Conservation (phyloP, 2,888 invertebrate species). For the Tillus elongatus region DNA sequence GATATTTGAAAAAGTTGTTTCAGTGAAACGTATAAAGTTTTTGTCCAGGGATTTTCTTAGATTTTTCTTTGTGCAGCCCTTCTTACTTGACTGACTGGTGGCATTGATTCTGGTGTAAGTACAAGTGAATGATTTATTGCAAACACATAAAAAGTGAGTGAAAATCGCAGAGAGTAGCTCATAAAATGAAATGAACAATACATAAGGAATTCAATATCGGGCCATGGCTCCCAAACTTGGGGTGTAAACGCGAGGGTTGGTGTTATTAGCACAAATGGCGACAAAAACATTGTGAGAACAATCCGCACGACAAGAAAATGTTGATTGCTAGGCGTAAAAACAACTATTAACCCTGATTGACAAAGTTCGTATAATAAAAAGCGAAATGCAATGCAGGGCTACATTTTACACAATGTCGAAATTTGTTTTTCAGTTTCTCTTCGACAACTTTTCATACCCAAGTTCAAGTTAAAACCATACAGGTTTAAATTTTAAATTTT, state of each 20-base stretch:
- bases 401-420: slow-evolving; percentile 1
- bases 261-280: slow-evolving; percentile 2
- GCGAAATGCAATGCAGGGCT: slow-evolving; percentile 1
- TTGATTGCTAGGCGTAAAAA: slow-evolving; percentile 1
- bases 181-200: slow-evolving; percentile 3
- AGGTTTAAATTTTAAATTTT: too few relatives aligned
- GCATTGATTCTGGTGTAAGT: slow-evolving; percentile 2
- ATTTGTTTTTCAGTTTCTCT: slow-evolving; percentile 1
- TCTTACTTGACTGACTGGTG: neutral
- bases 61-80: neutral
- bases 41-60: neutral
- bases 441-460: too few relatives aligned
- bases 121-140: slow-evolving; percentile 3
- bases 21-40: slow-evolving; percentile 1
- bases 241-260: slow-evolving; percentile 1
- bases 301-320: slow-evolving; percentile 3
- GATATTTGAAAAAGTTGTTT: slow-evolving; percentile 3
- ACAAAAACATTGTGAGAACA: slow-evolving; percentile 2
- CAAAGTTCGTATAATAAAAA: slow-evolving; percentile 1
- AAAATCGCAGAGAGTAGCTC: neutral
- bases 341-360: slow-evolving; percentile 3
- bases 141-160: neutral
- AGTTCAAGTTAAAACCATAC: too few relatives aligned
- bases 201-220: slow-evolving; percentile 3
- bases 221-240: neutral